phyloP scores from a whole-genome alignment of 1,140 invertebrate species.

The Zaprionus inermis region DNA sequence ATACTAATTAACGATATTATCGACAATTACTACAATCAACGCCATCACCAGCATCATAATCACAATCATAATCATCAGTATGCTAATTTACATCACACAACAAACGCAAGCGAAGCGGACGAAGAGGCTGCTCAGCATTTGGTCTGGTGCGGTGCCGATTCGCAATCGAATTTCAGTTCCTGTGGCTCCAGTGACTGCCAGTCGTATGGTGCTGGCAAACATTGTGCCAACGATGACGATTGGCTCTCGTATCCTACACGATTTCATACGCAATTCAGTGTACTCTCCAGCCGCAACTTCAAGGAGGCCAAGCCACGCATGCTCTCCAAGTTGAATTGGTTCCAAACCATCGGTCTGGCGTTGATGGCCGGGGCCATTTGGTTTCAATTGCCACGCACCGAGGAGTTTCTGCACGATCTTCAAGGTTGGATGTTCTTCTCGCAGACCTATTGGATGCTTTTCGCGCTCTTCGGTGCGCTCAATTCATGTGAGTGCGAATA shows the following conservation, averaged over 20 bases:
- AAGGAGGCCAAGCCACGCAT: constrained; percentile 91
- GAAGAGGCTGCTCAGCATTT: constrained; percentile 90
- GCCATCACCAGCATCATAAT: constrained; percentile 45
- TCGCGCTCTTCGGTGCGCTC: constrained; percentile 92
- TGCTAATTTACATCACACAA: constrained; percentile 54
- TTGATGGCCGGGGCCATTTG: constrained; percentile 91
- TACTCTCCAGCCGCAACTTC: constrained; percentile 92
- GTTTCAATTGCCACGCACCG: constrained; percentile 91
- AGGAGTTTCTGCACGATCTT: constrained; percentile 91
- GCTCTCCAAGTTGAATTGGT: constrained; percentile 92
- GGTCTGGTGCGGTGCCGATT: constrained; percentile 87
- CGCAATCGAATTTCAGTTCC: constrained; percentile 89
- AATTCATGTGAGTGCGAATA: constrained; percentile 86
- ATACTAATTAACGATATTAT: constrained; percentile 77
- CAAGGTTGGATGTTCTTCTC: constrained; percentile 95
- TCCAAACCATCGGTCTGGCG: constrained; percentile 91
- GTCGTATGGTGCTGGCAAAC: constrained; percentile 55
- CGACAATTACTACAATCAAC: constrained; percentile 77
- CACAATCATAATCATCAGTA: constrained; percentile 58
- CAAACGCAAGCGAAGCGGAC: constrained; percentile 55
- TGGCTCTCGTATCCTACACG: constrained; percentile 89
- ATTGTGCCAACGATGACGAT: constrained; percentile 83
- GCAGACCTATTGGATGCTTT: constrained; percentile 94
- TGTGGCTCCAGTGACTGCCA: constrained; percentile 87
- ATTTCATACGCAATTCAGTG: constrained; percentile 91